These are phyloP conservation scores for fruit fly (Drosophila melanogaster) DNA, from an alignment of 1,140 invertebrate genomes.

Conservation along the genomic window DNA sequence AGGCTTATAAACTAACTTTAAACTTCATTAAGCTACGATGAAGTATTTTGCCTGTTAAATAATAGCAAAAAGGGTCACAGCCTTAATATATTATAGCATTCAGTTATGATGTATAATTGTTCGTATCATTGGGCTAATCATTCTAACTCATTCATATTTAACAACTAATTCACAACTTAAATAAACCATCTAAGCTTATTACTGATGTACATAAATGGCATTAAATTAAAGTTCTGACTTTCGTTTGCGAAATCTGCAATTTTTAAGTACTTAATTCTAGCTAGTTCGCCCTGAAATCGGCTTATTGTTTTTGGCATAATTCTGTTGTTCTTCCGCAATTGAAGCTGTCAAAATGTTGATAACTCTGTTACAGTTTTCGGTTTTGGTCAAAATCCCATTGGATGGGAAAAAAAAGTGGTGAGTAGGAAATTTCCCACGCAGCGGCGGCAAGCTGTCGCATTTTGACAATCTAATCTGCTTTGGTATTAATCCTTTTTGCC, in stretches of 20 bases:
- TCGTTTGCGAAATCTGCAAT: slow-evolving; percentile 3
- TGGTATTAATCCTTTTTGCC: slow-evolving; percentile 71
- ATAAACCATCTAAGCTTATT: neutral
- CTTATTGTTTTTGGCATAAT: slow-evolving; percentile 48
- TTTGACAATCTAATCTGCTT: slow-evolving; percentile 75
- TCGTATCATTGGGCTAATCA: neutral
- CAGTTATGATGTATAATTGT: neutral
- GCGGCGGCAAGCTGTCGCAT: slow-evolving; percentile 61
- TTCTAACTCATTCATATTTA: neutral
- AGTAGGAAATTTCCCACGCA: slow-evolving; percentile 31
- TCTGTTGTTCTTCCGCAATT: slow-evolving; percentile 48
- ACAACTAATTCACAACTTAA: neutral
- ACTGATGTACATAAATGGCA: slow-evolving; percentile 8
- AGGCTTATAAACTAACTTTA: too few species aligned
- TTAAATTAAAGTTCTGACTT: slow-evolving; percentile 24
- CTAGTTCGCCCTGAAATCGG: slow-evolving; percentile 28
- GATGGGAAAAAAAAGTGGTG: slow-evolving; percentile 9
- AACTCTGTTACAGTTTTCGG: slow-evolving; percentile 50
- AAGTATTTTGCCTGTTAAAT: neutral
- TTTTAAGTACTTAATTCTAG: slow-evolving; percentile 44
- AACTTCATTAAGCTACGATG: neutral
- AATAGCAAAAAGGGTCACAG: too few species aligned
- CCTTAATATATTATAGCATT: neutral
- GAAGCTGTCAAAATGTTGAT: slow-evolving; percentile 57
- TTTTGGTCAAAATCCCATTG: slow-evolving; percentile 11